phyloP scores from a whole-genome alignment of 2,113 vertebrate species.

The Hystrix brachyura region DNA sequence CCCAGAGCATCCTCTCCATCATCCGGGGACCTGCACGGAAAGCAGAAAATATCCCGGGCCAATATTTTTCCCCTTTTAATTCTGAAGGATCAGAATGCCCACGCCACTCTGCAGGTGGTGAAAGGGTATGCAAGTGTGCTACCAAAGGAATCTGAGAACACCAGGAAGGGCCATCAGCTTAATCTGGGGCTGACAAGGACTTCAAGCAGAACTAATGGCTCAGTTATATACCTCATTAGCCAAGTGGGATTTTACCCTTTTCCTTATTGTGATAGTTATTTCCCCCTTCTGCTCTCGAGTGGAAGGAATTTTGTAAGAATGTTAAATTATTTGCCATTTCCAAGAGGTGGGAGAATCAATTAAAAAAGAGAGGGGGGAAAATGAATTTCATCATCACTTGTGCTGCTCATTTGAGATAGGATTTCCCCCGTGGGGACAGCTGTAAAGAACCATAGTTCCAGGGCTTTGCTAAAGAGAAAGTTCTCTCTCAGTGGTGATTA shows the following conservation, averaged over 20 bases:
- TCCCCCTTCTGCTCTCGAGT: not conserved
- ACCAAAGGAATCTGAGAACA: not conserved
- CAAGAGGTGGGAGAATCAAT: slow-evolving; percentile 9
- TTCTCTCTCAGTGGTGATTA: slow-evolving; percentile 29
- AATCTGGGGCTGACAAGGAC: slow-evolving; percentile 42
- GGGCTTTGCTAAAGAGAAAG: slow-evolving; percentile 26
- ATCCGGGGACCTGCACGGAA: slow-evolving; percentile 29
- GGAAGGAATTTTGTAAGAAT: slow-evolving; percentile 60
- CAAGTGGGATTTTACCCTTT: slow-evolving; percentile 49
- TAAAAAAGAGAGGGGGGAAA: slow-evolving; percentile 49
- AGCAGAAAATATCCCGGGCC: slow-evolving; percentile 20
- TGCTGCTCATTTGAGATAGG: slow-evolving; percentile 55
- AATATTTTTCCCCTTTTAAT: slow-evolving; percentile 63
- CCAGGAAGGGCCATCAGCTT: not conserved
- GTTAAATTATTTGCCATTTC: slow-evolving; percentile 74
- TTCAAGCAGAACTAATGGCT: slow-evolving; percentile 68
- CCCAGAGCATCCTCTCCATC: slow-evolving; percentile 40
- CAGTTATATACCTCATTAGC: slow-evolving; percentile 59
- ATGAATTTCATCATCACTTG: slow-evolving; percentile 64
- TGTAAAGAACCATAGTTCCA: not conserved
- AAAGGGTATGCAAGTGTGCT: not conserved
- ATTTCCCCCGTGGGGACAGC: not conserved
- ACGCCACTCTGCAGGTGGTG: not conserved
- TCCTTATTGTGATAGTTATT: not conserved
- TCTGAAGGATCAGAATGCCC: slow-evolving; percentile 21